Conservation (phyloP, 2,888 invertebrate species). For the Lomographa bimaculata region DNA sequence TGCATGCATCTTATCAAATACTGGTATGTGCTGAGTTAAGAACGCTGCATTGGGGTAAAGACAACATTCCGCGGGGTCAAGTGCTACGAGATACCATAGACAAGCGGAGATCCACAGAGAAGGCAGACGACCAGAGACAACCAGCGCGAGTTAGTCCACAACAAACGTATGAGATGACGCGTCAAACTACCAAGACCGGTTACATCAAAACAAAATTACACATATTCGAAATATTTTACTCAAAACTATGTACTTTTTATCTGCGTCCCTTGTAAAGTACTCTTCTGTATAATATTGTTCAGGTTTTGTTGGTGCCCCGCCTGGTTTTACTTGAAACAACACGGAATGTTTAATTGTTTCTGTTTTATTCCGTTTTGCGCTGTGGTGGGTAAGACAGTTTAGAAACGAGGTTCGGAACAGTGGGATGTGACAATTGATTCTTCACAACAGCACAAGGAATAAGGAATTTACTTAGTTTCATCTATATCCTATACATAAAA, state of each 20-base stretch:
- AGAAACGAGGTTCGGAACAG: constrained; percentile 19
- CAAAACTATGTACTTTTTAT: constrained; percentile 52
- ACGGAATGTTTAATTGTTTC: constrained; percentile 48
- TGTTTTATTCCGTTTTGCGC: constrained; percentile 24
- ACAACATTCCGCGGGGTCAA: constrained; percentile 69
- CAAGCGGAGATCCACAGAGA: constrained; percentile 69
- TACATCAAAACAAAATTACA: constrained; percentile 57
- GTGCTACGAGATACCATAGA: constrained; percentile 73
- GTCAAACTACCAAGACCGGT: constrained; percentile 76
- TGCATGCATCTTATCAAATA: constrained; percentile 71
- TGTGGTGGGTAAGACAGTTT: constrained; percentile 12
- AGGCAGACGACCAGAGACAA: constrained; percentile 56
- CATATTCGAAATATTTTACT: constrained; percentile 56
- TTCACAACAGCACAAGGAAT: no score
- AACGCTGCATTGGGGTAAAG: constrained; percentile 65
- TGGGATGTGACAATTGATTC: constrained; percentile 31
- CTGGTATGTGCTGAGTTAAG: constrained; percentile 65
- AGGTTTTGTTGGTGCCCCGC: constrained; percentile 71
- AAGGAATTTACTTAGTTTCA: no score
- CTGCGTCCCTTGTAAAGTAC: constrained; percentile 54
- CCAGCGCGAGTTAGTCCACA: constrained; percentile 72
- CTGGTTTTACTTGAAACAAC: constrained; percentile 77
- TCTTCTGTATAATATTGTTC: constrained; percentile 56
- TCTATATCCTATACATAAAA: no score
- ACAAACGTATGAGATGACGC: constrained; percentile 70